A percentile compares a stretch with the other conserved stretches of the same genome.
Conservation (phyloP, 2,113 vertebrate species). For the Syngnathus scovelli region DNA sequence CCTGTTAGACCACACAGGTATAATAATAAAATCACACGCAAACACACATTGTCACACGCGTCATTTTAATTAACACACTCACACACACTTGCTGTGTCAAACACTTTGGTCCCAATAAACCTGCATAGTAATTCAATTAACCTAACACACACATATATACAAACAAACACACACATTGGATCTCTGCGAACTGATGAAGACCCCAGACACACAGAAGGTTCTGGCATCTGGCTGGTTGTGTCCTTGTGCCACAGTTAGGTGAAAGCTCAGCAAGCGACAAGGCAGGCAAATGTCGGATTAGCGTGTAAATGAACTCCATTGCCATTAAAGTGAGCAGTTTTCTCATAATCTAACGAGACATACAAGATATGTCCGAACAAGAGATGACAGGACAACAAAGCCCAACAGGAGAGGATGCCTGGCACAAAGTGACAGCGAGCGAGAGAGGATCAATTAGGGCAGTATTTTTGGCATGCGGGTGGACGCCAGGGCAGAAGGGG, state of each 20-base stretch:
- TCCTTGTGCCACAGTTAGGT: slow-evolving; percentile 32
- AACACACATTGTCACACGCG: not conserved
- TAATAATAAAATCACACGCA: not conserved
- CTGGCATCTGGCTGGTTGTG: slow-evolving; percentile 31
- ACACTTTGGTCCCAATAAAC: too few relatives aligned
- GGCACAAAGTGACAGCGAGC: slow-evolving; percentile 36
- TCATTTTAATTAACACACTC: too few relatives aligned
- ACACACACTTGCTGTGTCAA: too few relatives aligned
- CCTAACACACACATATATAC: not conserved
- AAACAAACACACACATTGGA: not conserved
- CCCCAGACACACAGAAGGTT: too few relatives aligned
- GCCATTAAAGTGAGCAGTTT: slow-evolving; percentile 54
- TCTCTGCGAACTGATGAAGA: too few relatives aligned
- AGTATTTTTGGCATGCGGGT: slow-evolving; percentile 55
- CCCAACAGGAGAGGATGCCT: slow-evolving; percentile 26
- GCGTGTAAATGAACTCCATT: slow-evolving; percentile 55
- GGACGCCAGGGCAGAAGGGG: slow-evolving; percentile 36
- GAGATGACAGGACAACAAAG: slow-evolving; percentile 43
- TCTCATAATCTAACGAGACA: slow-evolving; percentile 56
- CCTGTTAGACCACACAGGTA: not conserved
- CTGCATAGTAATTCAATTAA: too few relatives aligned
- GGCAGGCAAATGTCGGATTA: slow-evolving; percentile 50
- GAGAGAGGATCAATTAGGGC: slow-evolving; percentile 58
- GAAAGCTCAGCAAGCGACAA: slow-evolving; percentile 58
- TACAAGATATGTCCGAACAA: slow-evolving; percentile 33